Evolutionary conservation across 1,140 invertebrate genomes (phyloP).

Genomic region (Arion vulgaris): DNA sequence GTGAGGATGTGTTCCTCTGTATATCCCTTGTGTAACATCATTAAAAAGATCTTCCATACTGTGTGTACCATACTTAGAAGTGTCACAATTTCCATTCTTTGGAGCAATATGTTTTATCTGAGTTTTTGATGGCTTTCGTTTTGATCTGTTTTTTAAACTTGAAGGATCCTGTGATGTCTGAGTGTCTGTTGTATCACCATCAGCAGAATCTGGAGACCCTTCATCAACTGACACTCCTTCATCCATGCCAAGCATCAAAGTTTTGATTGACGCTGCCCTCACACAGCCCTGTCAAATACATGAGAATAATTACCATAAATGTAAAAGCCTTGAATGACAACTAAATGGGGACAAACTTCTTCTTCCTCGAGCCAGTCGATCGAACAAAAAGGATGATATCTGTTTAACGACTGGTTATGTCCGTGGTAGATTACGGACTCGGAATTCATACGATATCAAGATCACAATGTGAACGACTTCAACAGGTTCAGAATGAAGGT

Average conservation of each 20-base stretch:
- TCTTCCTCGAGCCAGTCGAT: too few relatives aligned
- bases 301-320: too few relatives aligned
- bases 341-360: too few relatives aligned
- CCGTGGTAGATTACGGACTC: too few relatives aligned
- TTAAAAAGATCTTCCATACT: conserved; percentile 32
- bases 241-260: conserved; percentile 11
- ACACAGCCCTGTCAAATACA: too few relatives aligned
- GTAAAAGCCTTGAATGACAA: too few relatives aligned
- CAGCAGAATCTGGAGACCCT: conserved; percentile 37
- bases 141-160: conserved; percentile 35
- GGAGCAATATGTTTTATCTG: conserved; percentile 46
- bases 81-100: conserved; percentile 15
- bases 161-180: conserved; percentile 26
- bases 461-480: too few relatives aligned
- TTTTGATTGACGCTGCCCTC: not conserved
- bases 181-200: conserved; percentile 33
- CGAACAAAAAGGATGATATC: too few relatives aligned
- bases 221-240: conserved; percentile 26
- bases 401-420: too few relatives aligned
- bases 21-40: conserved; percentile 36
- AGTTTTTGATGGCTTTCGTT: conserved; percentile 46
- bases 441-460: too few relatives aligned
- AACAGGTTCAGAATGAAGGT: too few relatives aligned
- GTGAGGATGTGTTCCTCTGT: not conserved
- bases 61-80: conserved; percentile 29